A percentile compares a stretch with the other conserved stretches of the same genome.
phyloP scores from a whole-genome alignment of 2,113 vertebrate species.

The Notarius quadriscutis region DNA sequence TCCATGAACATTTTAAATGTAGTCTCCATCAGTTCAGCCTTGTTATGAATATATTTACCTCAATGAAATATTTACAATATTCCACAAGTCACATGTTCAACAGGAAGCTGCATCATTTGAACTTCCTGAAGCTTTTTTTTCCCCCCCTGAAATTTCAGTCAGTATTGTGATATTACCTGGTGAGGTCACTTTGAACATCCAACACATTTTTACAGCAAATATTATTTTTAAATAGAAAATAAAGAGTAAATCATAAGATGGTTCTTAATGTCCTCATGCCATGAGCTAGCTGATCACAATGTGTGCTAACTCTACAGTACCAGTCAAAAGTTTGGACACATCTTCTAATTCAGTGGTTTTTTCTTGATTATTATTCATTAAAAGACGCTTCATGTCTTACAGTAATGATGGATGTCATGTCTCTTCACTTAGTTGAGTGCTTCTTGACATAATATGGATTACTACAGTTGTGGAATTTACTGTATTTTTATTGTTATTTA shows the following conservation, averaged over 20 bases:
- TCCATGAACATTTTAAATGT: neutral
- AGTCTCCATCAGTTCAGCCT: neutral
- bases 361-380: too few relatives aligned
- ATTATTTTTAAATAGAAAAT: neutral
- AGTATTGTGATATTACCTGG: neutral
- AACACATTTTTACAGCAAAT: neutral
- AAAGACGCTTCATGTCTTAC: too few relatives aligned
- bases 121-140: neutral
- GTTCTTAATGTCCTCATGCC: neutral
- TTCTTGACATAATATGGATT: too few relatives aligned
- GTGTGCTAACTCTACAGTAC: neutral
- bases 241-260: neutral
- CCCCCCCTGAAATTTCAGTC: neutral
- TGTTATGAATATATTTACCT: neutral
- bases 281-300: neutral
- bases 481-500: too few relatives aligned
- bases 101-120: neutral
- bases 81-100: neutral
- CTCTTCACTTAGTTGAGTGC: too few relatives aligned
- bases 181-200: neutral
- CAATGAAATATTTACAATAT: neutral
- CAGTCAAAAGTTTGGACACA: too few relatives aligned
- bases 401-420: too few relatives aligned
- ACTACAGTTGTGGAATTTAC: too few relatives aligned
- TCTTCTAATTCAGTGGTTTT: too few relatives aligned